Percentiles rank a stretch among this genome's conserved stretches.
phyloP scores from a whole-genome alignment of 2,888 invertebrate species.

The Scelioninae gen. 1 region DNA sequence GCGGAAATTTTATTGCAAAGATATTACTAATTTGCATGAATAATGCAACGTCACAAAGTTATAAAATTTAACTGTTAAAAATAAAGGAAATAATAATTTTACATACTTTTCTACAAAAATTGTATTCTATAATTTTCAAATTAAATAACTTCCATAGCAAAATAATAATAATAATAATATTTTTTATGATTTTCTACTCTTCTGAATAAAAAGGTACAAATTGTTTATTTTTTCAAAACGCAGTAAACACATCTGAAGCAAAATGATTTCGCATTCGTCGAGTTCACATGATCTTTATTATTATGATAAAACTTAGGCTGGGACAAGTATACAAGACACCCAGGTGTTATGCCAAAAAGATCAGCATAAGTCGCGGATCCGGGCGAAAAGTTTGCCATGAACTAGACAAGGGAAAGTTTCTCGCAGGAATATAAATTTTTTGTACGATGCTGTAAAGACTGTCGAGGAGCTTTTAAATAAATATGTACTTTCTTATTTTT shows the following conservation, averaged over 20 bases:
- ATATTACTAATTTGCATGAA: constrained; percentile 27
- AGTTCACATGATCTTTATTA: constrained; percentile 59
- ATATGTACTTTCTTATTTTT: constrained; percentile 67
- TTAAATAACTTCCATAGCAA: too few species aligned
- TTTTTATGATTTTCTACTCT: neutral
- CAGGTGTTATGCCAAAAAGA: constrained; percentile 67
- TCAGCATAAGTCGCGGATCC: constrained; percentile 52
- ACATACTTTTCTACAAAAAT: too few species aligned
- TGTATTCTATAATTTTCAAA: too few species aligned
- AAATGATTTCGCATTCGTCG: constrained; percentile 43
- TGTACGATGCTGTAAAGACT: constrained; percentile 68
- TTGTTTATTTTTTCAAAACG: neutral
- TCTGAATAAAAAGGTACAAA: constrained; percentile 11
- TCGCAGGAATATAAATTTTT: constrained; percentile 73
- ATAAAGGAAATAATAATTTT: too few species aligned
- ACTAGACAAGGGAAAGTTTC: constrained; percentile 53
- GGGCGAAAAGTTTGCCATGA: constrained; percentile 58
- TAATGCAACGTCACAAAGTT: neutral
- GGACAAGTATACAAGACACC: constrained; percentile 62
- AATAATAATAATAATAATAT: neutral
- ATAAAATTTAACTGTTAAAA: too few species aligned
- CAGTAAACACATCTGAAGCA: constrained; percentile 41
- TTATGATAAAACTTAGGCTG: constrained; percentile 59
- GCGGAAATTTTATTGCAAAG: neutral
- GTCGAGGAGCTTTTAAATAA: constrained; percentile 72